Percentiles rank a stretch among this genome's conserved stretches.
phyloP scores from a whole-genome alignment of 2,113 vertebrate species.

The Pangasianodon gigas region DNA sequence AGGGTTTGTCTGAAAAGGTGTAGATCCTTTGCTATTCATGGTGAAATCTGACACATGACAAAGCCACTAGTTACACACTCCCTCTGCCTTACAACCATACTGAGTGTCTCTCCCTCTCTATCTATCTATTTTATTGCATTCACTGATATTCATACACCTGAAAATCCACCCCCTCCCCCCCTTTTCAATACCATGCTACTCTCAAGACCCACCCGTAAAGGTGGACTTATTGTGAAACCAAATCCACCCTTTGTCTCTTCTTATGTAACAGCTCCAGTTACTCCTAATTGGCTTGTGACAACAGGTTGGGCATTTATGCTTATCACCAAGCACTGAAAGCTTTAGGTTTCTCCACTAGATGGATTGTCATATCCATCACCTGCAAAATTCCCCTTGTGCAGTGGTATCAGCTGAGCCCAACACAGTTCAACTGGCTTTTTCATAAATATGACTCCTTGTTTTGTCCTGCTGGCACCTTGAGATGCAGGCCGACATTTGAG shows the following conservation, averaged over 20 bases:
- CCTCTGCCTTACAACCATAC: background rate
- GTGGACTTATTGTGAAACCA: conserved; percentile 21
- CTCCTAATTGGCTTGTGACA: conserved; percentile 72
- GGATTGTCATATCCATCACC: conserved; percentile 71
- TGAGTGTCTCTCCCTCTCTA: background rate
- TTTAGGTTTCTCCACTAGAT: conserved; percentile 68
- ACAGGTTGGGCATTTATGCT: conserved; percentile 65
- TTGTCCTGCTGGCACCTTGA: conserved; percentile 80
- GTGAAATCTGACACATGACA: conserved; percentile 6
- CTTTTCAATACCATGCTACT: background rate
- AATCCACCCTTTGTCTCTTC: conserved; percentile 59
- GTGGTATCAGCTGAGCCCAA: conserved; percentile 64
- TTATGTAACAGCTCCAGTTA: conserved; percentile 69
- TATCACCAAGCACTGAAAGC: conserved; percentile 38
- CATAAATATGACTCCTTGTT: conserved; percentile 84
- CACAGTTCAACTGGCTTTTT: conserved; percentile 73
- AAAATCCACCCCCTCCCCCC: too few species aligned
- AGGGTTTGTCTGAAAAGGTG: background rate
- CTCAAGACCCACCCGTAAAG: background rate
- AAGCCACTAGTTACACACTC: background rate
- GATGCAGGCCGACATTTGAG: conserved; percentile 78
- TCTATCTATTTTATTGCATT: background rate
- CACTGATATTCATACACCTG: background rate
- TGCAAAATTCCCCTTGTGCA: conserved; percentile 69
- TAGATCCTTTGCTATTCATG: background rate